Conservation (phyloP, 2,113 vertebrate genomes). For the Apteryx owenii region DNA sequence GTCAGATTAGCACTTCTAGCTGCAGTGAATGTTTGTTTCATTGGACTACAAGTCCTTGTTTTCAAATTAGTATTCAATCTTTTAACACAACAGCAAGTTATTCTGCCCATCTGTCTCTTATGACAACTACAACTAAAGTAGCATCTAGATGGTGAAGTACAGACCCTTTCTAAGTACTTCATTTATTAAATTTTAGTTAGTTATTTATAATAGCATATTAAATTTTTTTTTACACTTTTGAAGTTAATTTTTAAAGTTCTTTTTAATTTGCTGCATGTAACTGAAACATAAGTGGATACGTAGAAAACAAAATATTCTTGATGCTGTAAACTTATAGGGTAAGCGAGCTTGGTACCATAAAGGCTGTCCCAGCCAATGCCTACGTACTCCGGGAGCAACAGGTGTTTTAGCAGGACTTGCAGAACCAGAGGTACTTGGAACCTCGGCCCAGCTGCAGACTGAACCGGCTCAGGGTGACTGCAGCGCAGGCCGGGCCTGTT, state of each 20-base stretch:
- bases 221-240: neutral
- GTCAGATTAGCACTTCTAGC: slow-evolving; percentile 60
- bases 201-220: neutral
- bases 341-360: neutral
- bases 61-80: slow-evolving; percentile 35
- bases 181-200: slow-evolving; percentile 4
- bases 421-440: neutral
- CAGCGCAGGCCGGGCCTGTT: neutral
- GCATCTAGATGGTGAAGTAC: neutral
- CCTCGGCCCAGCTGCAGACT: neutral
- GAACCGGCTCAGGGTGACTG: neutral
- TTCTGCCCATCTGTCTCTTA: slow-evolving; percentile 22
- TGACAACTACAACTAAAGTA: neutral
- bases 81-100: slow-evolving; percentile 51
- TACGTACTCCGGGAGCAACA: neutral
- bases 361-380: neutral
- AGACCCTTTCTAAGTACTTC: neutral
- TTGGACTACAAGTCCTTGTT: neutral
- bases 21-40: slow-evolving; percentile 36
- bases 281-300: neutral
- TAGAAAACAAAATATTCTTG: neutral
- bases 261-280: neutral
- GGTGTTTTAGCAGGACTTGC: neutral
- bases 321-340: neutral
- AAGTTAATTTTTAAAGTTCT: neutral